Evolutionary conservation across 2,113 vertebrate species (phyloP), one percentile per base, ranked within the genome.

Genomic region (Ancistrus triradiatus): DNA sequence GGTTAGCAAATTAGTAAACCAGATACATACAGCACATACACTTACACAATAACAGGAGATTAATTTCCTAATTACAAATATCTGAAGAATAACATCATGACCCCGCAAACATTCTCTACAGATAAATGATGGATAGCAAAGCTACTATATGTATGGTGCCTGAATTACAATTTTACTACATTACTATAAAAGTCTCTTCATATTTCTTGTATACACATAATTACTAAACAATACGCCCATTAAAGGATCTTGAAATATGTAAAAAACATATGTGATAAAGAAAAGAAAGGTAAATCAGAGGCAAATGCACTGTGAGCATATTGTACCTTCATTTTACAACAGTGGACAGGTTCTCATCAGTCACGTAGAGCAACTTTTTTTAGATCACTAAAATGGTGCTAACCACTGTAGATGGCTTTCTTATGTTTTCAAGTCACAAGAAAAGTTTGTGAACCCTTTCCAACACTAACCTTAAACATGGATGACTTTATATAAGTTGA

Each of bases 81-180:
- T 64, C 57, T 70, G 74, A 72, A 68, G 70, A 72, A 73, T 73
- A 65, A 66, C 68, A 58, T 25, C 63, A 18, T 74, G 55, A 50
- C 56, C 48, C 69, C 46, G 35, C 53, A 63, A 74, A 66, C 65
- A 43, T 51, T 70, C 44, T 1, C 7, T 31, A 31, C 63, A 66
- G 72, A 75, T 73, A 63, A 72, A 76, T 78, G 72, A 76, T 76
- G 65, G 74, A 76, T 37, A 38, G 31, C 27, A 31, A 58, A 9
- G 49, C 46, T 24, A 52, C 15, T 44, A 15, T 50, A 46, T 40
- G 53, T 67, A 59, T 68, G 64, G 67, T 64, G 49, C 53, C 46
- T 71, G 64, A 71, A 73, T 75, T 69, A 73, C 64, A 53, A 44
- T 59, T n/a, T n/a, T n/a, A n/a, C n/a, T n/a, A n/a, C n/a, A n/a